phyloP scores from a whole-genome alignment of 2,797 vertebrate species.

The Dicrostonyx torquatus region DNA sequence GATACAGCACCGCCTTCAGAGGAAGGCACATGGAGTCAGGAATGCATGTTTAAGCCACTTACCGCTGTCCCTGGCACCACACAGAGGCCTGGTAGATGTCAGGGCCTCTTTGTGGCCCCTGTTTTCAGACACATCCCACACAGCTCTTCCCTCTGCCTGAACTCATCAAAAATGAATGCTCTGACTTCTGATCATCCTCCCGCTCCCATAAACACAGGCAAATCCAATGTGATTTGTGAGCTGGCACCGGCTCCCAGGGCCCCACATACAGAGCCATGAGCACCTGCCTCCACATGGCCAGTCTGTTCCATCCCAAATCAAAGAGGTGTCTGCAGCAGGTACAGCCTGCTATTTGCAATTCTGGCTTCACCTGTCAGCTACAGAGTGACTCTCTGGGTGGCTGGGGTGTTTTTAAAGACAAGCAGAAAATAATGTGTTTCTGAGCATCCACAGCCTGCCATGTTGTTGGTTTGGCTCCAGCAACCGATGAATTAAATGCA shows the following conservation, averaged over 20 bases:
- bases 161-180: conserved; percentile 56
- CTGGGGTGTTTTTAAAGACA: conserved; percentile 44
- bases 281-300: neutral
- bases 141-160: conserved; percentile 31
- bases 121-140: neutral
- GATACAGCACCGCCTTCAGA: neutral
- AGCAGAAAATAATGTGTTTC: conserved; percentile 53
- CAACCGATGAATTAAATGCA: conserved; percentile 64
- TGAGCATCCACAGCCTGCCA: conserved; percentile 17
- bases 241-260: conserved; percentile 42
- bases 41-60: neutral
- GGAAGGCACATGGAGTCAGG: neutral
- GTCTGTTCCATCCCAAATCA: conserved; percentile 1
- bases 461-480: conserved; percentile 63
- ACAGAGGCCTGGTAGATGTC: neutral
- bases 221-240: conserved; percentile 41
- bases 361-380: conserved; percentile 30
- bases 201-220: conserved; percentile 29
- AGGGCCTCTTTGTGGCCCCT: neutral
- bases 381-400: neutral
- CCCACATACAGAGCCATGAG: neutral
- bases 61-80: neutral
- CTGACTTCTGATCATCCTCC: neutral
- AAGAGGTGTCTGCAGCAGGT: neutral
- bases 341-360: neutral